Base-by-base conservation (phyloP, 2,888 invertebrate genomes). In the Oscheius onirici region DNA sequence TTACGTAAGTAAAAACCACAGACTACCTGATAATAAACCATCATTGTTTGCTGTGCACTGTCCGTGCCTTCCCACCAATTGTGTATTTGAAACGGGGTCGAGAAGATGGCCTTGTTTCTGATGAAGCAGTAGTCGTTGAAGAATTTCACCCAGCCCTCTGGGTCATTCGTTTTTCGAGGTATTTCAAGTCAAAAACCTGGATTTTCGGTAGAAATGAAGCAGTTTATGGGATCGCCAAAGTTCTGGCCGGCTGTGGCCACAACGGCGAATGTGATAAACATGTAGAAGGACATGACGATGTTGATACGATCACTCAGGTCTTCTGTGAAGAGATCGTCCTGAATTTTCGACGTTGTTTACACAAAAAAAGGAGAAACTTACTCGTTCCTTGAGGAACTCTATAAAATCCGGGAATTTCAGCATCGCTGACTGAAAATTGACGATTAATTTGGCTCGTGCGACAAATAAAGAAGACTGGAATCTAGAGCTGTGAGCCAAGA, bases 191-290 rank as follows among this genome's bases (percentile, higher is more conserved):
- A 34, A 34, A 34, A 34, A 34, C 57, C 57, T 24, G 26, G 17
- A 17, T 26, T 57, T n/a, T 57, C 57, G 26, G 24, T 17, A 11
- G 73, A 66, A 10, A 73, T 69, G 65, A 75, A 69, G 57, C 77
- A 77, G 60, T 75, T 71, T 46, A 77, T 77, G 2, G 77, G 77
- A 63, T 77, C 71, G 43, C 77, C 77, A 15, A 77, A 77, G 41
- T 77, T 75, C 49, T 75, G 75, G 34, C 73, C 73, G 26, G 75
- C 71, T 8, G 75, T 73, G 22, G 69, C 72, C 46, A 77, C 63
- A 10, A 77, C 6, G 15, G 71, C 75, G 40, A 73, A 75, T 17
- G 71, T 69, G 3, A 68, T 68, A 17, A 77, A 57, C 49, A 73
- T 17, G 43, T 68, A 73, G 6, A 72, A 71, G 40, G 24, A 24